Evolutionary conservation across 2,113 vertebrate genomes (phyloP).

Genomic region (Pagrus major): DNA sequence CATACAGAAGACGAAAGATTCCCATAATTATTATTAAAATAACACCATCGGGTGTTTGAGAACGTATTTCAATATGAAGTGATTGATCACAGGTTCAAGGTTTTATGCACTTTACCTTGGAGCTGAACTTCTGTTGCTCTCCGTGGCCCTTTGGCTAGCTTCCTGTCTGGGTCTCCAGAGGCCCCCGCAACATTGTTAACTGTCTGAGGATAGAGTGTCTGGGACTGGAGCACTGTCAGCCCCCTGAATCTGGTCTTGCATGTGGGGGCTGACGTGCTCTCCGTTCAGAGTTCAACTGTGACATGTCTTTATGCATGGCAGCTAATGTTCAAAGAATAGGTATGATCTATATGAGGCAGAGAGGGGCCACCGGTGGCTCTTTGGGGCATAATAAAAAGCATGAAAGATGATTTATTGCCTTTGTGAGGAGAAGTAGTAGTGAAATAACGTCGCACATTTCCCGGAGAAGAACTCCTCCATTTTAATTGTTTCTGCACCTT

Average conservation of each 20-base stretch:
- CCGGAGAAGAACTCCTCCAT: slow-evolving; percentile 37
- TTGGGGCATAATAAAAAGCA: slow-evolving; percentile 77
- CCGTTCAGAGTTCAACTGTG: slow-evolving; percentile 75
- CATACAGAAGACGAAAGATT: slow-evolving; percentile 45
- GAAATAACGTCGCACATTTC: slow-evolving; percentile 61
- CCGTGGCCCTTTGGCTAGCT: slow-evolving; percentile 86
- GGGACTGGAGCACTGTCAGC: slow-evolving; percentile 62
- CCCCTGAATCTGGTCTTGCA: slow-evolving; percentile 61
- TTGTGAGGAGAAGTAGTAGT: slow-evolving; percentile 59
- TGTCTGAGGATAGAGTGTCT: slow-evolving; percentile 83
- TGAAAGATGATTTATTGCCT: slow-evolving; percentile 75
- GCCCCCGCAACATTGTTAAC: slow-evolving; percentile 82
- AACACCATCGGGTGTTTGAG: slow-evolving; percentile 36
- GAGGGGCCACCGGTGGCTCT: slow-evolving; percentile 67
- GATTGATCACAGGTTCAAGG: slow-evolving; percentile 90
- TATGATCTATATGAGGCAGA: slow-evolving; percentile 71
- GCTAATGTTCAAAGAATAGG: slow-evolving; percentile 81
- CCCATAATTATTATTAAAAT: slow-evolving; percentile 39
- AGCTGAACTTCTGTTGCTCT: slow-evolving; percentile 90
- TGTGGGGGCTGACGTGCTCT: slow-evolving; percentile 51
- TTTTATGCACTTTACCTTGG: slow-evolving; percentile 92
- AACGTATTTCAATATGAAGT: slow-evolving; percentile 61
- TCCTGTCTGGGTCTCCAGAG: slow-evolving; percentile 88
- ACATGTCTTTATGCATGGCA: slow-evolving; percentile 78
- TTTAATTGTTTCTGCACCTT: slow-evolving; percentile 68